phyloP scores from a whole-genome alignment of 2,888 invertebrate genomes.

The Nematopogon swammerdamellus region DNA sequence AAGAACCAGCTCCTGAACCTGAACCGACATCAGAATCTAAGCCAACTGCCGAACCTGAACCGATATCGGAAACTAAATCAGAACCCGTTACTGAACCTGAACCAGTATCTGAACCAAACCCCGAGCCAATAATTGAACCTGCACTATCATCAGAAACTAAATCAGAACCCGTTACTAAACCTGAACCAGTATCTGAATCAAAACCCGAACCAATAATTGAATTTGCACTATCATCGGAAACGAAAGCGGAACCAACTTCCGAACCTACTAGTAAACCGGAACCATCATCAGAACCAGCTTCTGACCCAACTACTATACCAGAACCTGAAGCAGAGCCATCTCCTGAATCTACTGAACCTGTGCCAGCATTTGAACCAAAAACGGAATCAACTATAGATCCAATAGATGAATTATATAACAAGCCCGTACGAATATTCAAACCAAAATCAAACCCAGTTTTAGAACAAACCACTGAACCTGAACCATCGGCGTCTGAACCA shows the following conservation, averaged over 20 bases:
- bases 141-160: slow-evolving; percentile 33
- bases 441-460: too few species aligned
- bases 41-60: slow-evolving; percentile 28
- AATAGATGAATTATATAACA: slow-evolving; percentile 16
- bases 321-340: slow-evolving; percentile 13
- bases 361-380: slow-evolving; percentile 14
- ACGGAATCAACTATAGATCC: slow-evolving; percentile 15
- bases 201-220: slow-evolving; percentile 25
- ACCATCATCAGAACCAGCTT: slow-evolving; percentile 10
- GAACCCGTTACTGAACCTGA: slow-evolving; percentile 34
- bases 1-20: slow-evolving; percentile 13
- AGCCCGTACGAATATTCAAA: too few species aligned
- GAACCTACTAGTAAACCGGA: slow-evolving; percentile 19
- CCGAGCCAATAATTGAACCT: slow-evolving; percentile 28
- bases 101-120: slow-evolving; percentile 20
- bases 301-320: slow-evolving; percentile 15
- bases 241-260: slow-evolving; percentile 30
- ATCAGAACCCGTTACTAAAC: slow-evolving; percentile 29
- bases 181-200: slow-evolving; percentile 12
- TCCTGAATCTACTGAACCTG: slow-evolving; percentile 15
- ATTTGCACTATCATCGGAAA: slow-evolving; percentile 31
- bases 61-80: slow-evolving; percentile 34
- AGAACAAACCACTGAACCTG: too few species aligned
- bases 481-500: too few species aligned
- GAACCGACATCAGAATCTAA: slow-evolving; percentile 17